Conservation (phyloP, 2,797 vertebrate genomes). For the Gila robusta region DNA sequence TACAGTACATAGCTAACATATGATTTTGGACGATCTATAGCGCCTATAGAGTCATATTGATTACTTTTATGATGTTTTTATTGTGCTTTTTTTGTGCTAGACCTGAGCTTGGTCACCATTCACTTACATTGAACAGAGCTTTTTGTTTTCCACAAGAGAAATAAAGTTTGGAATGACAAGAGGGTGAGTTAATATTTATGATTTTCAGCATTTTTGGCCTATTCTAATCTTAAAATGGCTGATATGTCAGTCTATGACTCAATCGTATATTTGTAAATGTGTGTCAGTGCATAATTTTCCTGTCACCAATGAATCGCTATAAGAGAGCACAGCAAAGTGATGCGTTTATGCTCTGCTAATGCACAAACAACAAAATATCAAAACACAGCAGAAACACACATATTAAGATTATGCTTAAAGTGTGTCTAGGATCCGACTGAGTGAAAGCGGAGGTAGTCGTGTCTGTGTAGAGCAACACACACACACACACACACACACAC, state of each 20-base stretch:
- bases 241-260: neutral
- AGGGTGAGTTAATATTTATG: neutral
- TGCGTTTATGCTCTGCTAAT: conserved; percentile 22
- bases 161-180: neutral
- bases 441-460: conserved; percentile 43
- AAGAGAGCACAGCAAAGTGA: neutral
- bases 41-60: neutral
- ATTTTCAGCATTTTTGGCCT: neutral
- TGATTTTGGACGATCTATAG: neutral
- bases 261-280: conserved; percentile 1
- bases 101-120: neutral
- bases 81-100: neutral
- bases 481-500: conserved; percentile 49
- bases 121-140: neutral
- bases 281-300: conserved; percentile 5
- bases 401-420: conserved; percentile 19
- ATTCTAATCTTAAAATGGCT: neutral
- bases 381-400: conserved; percentile 15
- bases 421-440: conserved; percentile 25
- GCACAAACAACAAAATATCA: conserved; percentile 35
- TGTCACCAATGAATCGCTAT: neutral
- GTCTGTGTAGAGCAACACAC: conserved; percentile 36
- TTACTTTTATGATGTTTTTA: neutral
- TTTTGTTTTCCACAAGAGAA: neutral
- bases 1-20: neutral